These are phyloP conservation scores for Rhingia campestris DNA, from an alignment of 2,888 invertebrate genomes.

Conservation along the genomic window DNA sequence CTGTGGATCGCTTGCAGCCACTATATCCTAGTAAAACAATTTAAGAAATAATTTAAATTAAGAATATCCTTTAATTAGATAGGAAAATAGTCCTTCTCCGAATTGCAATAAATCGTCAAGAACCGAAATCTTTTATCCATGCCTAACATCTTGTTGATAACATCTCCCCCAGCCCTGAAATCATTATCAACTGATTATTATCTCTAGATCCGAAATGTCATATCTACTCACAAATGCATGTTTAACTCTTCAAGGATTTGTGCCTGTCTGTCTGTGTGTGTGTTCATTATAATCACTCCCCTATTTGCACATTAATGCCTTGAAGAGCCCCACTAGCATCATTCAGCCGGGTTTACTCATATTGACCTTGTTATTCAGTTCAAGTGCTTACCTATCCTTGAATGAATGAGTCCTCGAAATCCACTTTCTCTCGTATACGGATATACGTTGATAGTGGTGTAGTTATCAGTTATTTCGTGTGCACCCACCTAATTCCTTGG, in stretches of 20 bases:
- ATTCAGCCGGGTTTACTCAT: conserved; percentile 38
- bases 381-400: conserved; percentile 58
- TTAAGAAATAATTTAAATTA: too few relatives aligned
- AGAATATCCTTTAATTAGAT: too few relatives aligned
- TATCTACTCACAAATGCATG: conserved; percentile 4
- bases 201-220: not conserved
- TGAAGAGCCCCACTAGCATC: conserved; percentile 41
- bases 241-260: conserved; percentile 5
- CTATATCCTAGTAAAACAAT: too few relatives aligned
- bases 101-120: too few relatives aligned
- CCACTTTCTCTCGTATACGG: not conserved
- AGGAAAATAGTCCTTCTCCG: too few relatives aligned
- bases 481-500: not conserved
- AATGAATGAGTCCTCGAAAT: conserved; percentile 12
- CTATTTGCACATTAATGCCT: conserved; percentile 43
- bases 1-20: too few relatives aligned
- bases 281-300: conserved; percentile 19
- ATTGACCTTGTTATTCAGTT: conserved; percentile 63
- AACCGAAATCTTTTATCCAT: not conserved
- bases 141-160: not conserved
- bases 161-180: not conserved
- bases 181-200: conserved; percentile 8
- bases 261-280: not conserved
- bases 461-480: not conserved
- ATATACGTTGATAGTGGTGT: too few relatives aligned